These are phyloP conservation scores for Dufourea novaeangliae DNA, from an alignment of 1,140 invertebrate genomes.

Conservation along the genomic window DNA sequence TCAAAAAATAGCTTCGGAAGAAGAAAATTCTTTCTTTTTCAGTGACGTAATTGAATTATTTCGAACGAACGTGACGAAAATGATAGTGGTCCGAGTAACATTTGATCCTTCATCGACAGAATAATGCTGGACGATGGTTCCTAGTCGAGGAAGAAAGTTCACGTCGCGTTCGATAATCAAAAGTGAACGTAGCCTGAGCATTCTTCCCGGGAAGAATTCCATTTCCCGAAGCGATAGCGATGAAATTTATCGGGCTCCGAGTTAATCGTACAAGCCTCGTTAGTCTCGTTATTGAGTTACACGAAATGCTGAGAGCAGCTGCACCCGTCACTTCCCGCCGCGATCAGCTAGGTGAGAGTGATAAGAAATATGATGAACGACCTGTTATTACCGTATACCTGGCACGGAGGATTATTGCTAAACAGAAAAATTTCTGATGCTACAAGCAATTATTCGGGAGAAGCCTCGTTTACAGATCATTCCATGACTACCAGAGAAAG, in stretches of 20 bases:
- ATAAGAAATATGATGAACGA: conserved; percentile 67
- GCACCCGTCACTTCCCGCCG: conserved; percentile 58
- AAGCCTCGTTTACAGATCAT: neutral
- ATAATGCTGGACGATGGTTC: neutral
- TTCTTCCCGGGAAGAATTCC: neutral
- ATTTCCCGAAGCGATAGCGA: neutral
- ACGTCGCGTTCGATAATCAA: neutral
- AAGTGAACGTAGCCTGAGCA: neutral
- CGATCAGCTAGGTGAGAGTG: conserved; percentile 59
- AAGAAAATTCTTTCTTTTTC: no score
- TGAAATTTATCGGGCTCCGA: conserved; percentile 27
- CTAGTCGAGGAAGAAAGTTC: neutral
- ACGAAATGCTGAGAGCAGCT: conserved; percentile 65
- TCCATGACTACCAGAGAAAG: neutral
- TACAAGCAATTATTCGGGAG: conserved; percentile 7
- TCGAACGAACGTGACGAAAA: neutral
- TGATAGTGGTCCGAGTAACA: neutral
- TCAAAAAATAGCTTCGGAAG: no score
- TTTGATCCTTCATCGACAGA: neutral
- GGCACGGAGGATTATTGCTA: conserved; percentile 50
- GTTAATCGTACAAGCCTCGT: conserved; percentile 55
- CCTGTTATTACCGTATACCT: conserved; percentile 45
- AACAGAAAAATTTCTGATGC: conserved; percentile 8
- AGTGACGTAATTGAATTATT: no score
- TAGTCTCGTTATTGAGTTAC: conserved; percentile 61